phyloP scores from a whole-genome alignment of 2,113 vertebrate species.

The Microtus pennsylvanicus region DNA sequence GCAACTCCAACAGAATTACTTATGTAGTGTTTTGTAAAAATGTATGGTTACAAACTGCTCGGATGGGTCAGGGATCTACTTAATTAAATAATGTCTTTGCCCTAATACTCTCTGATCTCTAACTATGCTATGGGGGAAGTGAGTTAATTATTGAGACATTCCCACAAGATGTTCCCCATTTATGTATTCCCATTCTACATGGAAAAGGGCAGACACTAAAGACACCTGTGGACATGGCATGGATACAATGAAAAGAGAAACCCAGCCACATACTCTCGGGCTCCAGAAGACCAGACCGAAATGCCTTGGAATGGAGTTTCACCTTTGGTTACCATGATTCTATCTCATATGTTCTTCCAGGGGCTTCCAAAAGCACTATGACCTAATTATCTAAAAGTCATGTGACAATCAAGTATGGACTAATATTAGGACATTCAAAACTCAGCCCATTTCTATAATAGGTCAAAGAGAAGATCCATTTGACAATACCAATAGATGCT shows the following conservation, averaged over 20 bases:
- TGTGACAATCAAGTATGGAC: neutral
- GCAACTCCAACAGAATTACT: constrained; percentile 4
- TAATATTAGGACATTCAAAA: constrained; percentile 7
- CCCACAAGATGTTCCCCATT: neutral
- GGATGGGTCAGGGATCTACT: neutral
- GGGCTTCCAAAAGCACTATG: neutral
- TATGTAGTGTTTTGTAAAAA: neutral
- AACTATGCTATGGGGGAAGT: neutral
- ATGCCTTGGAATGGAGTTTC: neutral
- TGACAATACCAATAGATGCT: neutral
- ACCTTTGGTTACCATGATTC: neutral
- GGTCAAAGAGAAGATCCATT: neutral
- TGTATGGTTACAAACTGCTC: neutral
- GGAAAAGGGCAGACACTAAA: neutral
- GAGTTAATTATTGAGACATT: neutral
- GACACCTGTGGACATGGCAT: neutral
- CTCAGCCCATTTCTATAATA: neutral
- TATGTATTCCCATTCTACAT: neutral
- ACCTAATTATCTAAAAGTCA: neutral
- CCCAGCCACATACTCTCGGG: neutral
- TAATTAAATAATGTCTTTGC: constrained; percentile 14
- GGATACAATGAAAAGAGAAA: neutral
- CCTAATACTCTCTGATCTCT: neutral
- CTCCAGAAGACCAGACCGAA: neutral
- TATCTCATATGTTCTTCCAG: neutral